phyloP scores from a whole-genome alignment of 2,888 invertebrate genomes.

The Empis stercorea region DNA sequence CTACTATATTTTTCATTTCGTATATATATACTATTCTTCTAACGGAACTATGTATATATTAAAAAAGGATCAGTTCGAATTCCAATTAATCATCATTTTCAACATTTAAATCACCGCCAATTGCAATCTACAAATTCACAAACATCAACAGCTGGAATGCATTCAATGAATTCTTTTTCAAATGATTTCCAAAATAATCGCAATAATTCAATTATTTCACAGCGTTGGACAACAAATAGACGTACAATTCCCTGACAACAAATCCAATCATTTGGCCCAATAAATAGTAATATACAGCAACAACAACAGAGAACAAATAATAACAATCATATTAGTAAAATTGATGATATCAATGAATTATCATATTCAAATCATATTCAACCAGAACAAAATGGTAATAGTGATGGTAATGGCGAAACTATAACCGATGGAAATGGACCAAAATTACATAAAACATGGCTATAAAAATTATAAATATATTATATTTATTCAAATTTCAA shows the following conservation, averaged over 20 bases:
- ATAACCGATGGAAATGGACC: not conserved
- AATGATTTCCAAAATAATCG: constrained; percentile 15
- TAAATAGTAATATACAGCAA: not conserved
- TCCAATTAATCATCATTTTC: constrained; percentile 14
- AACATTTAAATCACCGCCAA: constrained; percentile 4
- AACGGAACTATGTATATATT: too few species aligned
- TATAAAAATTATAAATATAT: not conserved
- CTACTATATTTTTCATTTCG: too few species aligned
- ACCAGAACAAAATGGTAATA: too few species aligned
- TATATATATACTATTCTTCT: too few species aligned
- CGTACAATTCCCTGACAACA: constrained; percentile 5
- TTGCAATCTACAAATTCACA: constrained; percentile 11
- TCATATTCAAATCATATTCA: not conserved
- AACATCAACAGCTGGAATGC: constrained; percentile 10
- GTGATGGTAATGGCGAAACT: too few species aligned
- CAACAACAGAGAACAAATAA: not conserved
- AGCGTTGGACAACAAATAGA: constrained; percentile 16
- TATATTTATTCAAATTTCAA: not conserved
- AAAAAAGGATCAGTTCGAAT: constrained; percentile 31
- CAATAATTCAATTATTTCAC: constrained; percentile 13
- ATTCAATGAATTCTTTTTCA: constrained; percentile 18
- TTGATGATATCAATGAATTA: not conserved
- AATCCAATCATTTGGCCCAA: too few species aligned
- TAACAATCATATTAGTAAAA: not conserved
- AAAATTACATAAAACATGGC: not conserved